These are phyloP conservation scores for Netelia inedita DNA, from an alignment of 2,888 invertebrate genomes.

Conservation along the genomic window DNA sequence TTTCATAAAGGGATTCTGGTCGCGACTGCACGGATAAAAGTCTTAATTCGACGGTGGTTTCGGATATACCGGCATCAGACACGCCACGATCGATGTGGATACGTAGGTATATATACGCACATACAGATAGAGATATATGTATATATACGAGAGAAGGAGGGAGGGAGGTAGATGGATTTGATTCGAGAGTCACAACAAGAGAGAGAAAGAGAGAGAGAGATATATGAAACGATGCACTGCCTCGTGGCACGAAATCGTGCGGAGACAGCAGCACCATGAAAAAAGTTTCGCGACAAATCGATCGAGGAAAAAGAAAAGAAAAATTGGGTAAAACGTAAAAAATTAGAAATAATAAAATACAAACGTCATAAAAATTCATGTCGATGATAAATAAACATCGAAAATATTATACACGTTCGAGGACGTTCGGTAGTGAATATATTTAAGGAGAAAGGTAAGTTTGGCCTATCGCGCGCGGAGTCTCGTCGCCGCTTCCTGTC, in stretches of 20 bases:
- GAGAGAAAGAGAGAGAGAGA: not conserved
- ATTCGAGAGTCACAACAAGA: not conserved
- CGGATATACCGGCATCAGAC: constrained; percentile 45
- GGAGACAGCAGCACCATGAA: constrained; percentile 4
- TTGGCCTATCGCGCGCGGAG: constrained; percentile 37
- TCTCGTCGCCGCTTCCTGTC: constrained; percentile 52
- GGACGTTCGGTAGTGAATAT: not conserved
- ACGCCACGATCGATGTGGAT: constrained; percentile 28
- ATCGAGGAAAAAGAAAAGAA: not conserved
- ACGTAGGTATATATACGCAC: not conserved
- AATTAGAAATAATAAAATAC: not conserved
- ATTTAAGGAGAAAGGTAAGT: not conserved
- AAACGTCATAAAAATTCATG: not conserved
- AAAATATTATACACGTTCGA: no score
- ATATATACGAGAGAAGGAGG: constrained; percentile 2
- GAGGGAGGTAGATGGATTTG: constrained; percentile 3
- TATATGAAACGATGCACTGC: not conserved
- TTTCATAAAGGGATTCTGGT: constrained; percentile 66
- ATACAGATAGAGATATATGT: not conserved
- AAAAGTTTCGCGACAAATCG: not conserved
- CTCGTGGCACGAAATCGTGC: constrained; percentile 15
- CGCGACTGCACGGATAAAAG: constrained; percentile 68
- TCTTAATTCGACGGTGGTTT: constrained; percentile 62
- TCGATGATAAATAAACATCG: not conserved
- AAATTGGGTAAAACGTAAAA: not conserved